phyloP scores from a whole-genome alignment of 2,113 vertebrate species.

The Octodon degus region DNA sequence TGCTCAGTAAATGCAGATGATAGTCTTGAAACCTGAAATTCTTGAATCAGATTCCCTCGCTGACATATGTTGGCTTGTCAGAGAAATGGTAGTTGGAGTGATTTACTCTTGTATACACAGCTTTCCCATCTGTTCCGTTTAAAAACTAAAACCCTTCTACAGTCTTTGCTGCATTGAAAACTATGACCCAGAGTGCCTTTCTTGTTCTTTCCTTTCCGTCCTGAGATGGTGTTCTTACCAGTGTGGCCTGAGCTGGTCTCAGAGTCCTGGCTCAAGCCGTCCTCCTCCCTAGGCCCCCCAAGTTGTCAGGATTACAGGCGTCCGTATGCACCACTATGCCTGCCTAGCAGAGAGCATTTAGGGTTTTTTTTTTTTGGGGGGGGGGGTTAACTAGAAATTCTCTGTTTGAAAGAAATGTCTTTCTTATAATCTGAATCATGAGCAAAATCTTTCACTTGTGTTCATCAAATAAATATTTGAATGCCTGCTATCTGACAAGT shows the following conservation, averaged over 20 bases:
- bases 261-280: not conserved
- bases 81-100: slow-evolving; percentile 5
- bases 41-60: not conserved
- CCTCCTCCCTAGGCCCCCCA: not conserved
- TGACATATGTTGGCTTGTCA: not conserved
- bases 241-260: not conserved
- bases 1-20: not conserved
- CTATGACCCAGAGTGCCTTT: not conserved
- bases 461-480: slow-evolving; percentile 12
- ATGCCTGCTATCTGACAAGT: not conserved
- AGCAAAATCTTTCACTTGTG: slow-evolving; percentile 12
- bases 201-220: not conserved
- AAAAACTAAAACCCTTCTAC: slow-evolving; percentile 17
- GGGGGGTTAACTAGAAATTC: slow-evolving; percentile 16
- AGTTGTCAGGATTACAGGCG: not conserved
- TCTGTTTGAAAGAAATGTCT: not conserved
- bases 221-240: not conserved
- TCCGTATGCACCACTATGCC: not conserved
- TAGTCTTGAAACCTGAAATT: not conserved
- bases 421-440: not conserved
- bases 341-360: not conserved
- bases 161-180: not conserved
- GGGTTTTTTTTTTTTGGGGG: not conserved
- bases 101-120: not conserved
- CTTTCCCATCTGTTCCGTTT: slow-evolving; percentile 48